phyloP scores from a whole-genome alignment of 2,113 vertebrate species.

The Asarcornis scutulata region DNA sequence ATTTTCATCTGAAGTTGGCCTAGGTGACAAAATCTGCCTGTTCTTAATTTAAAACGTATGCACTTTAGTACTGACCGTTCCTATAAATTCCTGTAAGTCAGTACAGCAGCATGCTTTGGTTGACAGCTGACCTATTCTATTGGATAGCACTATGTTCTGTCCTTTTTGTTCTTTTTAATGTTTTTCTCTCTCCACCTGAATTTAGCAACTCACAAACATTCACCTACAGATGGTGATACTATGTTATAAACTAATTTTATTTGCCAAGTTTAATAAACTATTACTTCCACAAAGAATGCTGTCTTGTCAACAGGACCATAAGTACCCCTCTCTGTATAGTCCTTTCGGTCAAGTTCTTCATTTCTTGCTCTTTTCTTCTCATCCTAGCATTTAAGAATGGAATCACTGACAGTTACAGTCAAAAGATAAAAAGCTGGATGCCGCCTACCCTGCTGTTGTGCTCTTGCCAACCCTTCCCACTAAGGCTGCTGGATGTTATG shows the following conservation, averaged over 20 bases:
- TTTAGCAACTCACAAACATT: neutral
- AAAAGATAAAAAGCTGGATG: conserved; percentile 8
- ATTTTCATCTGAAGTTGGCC: neutral
- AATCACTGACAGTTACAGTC: neutral
- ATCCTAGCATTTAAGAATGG: neutral
- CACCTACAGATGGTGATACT: neutral
- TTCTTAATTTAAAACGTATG: neutral
- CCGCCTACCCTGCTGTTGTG: neutral
- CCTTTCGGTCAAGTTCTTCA: neutral
- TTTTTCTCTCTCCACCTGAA: neutral
- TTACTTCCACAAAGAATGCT: neutral
- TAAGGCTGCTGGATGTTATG: conserved; percentile 70
- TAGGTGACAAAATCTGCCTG: neutral
- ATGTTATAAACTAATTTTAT: neutral
- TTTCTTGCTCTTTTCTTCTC: neutral
- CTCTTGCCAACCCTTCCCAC: conserved; percentile 40
- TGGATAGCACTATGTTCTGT: neutral
- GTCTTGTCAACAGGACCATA: neutral
- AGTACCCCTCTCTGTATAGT: neutral
- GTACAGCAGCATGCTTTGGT: neutral
- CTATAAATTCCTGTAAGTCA: neutral
- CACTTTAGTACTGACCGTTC: neutral
- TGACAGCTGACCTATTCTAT: neutral
- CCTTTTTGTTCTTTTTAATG: neutral
- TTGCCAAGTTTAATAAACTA: neutral